Percentiles rank a stretch among this genome's conserved stretches.
Evolutionary conservation across 2,888 invertebrate genomes (phyloP).

Genomic region (Phyto melanocephala): DNA sequence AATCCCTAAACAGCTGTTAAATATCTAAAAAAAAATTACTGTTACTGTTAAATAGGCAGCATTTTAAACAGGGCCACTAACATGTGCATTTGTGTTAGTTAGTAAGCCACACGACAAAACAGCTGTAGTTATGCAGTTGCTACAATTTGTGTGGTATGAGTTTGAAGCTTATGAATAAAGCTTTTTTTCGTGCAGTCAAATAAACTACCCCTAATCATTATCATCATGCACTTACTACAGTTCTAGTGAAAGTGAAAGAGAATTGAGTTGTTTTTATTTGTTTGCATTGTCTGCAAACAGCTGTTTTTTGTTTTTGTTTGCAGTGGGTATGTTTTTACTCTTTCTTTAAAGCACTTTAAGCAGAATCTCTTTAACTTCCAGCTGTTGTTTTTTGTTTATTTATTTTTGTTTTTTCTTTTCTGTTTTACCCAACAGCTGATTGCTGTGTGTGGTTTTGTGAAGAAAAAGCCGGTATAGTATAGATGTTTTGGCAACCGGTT

Average conservation of each 20-base stretch:
- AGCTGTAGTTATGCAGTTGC: slow-evolving; percentile 62
- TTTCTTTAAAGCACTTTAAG: neutral
- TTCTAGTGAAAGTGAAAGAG: slow-evolving; percentile 55
- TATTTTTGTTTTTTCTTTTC: too few relatives aligned
- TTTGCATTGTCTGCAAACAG: slow-evolving; percentile 18
- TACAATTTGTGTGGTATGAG: slow-evolving; percentile 37
- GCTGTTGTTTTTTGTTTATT: neutral
- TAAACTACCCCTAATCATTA: neutral
- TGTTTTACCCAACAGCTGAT: slow-evolving; percentile 34
- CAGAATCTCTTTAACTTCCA: neutral
- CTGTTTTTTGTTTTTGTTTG: slow-evolving; percentile 40
- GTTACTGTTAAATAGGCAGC: neutral
- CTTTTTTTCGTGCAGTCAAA: neutral
- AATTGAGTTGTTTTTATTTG: neutral
- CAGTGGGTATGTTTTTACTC: neutral
- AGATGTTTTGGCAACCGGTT: neutral
- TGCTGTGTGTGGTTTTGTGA: neutral
- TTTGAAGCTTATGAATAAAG: slow-evolving; percentile 17
- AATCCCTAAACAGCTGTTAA: slow-evolving; percentile 51
- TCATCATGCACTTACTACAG: neutral
- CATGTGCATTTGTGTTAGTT: neutral
- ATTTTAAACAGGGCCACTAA: neutral
- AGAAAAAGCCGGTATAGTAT: slow-evolving; percentile 43
- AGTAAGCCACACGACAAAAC: slow-evolving; percentile 52
- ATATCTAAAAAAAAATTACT: neutral